Conservation (phyloP, 2,888 invertebrate genomes). For the Cerastoderma edule region DNA sequence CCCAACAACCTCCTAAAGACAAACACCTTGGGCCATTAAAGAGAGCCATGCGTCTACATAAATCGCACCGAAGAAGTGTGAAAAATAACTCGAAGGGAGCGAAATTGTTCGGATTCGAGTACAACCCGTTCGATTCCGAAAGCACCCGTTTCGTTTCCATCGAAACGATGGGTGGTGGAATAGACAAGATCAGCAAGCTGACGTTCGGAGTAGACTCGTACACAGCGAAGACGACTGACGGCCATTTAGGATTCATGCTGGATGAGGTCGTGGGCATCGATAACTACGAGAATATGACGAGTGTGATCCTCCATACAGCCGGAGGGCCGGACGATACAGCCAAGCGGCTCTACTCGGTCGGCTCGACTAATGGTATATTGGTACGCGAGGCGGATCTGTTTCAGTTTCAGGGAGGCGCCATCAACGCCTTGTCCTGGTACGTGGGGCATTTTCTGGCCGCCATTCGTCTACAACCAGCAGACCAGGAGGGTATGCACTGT, state of each 20-base stretch:
- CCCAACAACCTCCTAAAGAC: constrained; percentile 13
- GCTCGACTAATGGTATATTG: constrained; percentile 57
- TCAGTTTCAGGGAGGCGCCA: constrained; percentile 41
- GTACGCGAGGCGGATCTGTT: constrained; percentile 46
- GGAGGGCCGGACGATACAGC: constrained; percentile 55
- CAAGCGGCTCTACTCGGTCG: constrained; percentile 46
- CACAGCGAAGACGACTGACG: neutral
- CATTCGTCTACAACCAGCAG: constrained; percentile 56
- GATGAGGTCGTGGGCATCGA: constrained; percentile 58
- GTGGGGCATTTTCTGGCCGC: constrained; percentile 51
- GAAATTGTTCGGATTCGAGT: constrained; percentile 60
- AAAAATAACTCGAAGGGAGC: neutral
- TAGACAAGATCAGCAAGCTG: constrained; percentile 39
- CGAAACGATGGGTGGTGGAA: constrained; percentile 49
- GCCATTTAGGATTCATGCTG: constrained; percentile 41
- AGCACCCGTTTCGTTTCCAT: constrained; percentile 53
- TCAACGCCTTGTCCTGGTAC: constrained; percentile 54
- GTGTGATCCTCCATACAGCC: constrained; percentile 48
- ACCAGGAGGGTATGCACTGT: constrained; percentile 35
- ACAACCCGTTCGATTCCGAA: constrained; percentile 56
- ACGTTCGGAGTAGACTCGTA: constrained; percentile 60
- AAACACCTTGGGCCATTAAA: constrained; percentile 31
- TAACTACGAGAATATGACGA: constrained; percentile 47
- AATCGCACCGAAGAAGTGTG: neutral
- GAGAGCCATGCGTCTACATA: constrained; percentile 38